Evolutionary conservation across 1,140 invertebrate genomes (phyloP), one percentile per base, ranked within the genome.

Genomic region (Drosophila biarmipes): DNA sequence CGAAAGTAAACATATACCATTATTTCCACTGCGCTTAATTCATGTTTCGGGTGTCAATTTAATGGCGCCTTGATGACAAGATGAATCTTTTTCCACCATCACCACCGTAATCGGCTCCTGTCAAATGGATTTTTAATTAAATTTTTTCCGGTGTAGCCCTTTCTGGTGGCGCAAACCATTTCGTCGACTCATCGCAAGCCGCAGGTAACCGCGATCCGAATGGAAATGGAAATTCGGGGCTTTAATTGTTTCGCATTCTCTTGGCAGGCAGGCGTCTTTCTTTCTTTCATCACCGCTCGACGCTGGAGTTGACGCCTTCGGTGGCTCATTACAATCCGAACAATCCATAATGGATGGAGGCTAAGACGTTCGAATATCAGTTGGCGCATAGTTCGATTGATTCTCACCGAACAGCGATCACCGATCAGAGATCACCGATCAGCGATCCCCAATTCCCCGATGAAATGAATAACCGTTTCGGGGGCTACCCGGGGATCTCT

Each of bases 301-400:
- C 71, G 80, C 37, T 61, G 84, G 55, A 66, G 76, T 80, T 89
- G 84, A 89, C 84, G 84, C 84, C 84, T 89, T 89, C 84, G 84
- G 79, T 89, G 84, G 84, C 84, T 89, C 84, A 89, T 89, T 89
- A 89, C 84, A 89, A 49, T 49, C 46, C 45, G 24, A 15, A 49
- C 46, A 49, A 89, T 89, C 79, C 82, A 89, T 89, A 74, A 72
- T 71, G 62, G 37, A 42, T n/a, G 31, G 62, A 63, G 49, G 27
- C 45, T 19, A 37, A 37, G n/a, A 59, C 59, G 21, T 34, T 61
- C 24, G 45, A 80, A 82, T 66, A 79, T 72, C 68, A 58, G 56
- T 48, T 56, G 82, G 75, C 66, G 66, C 76, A 71, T 40, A 51
- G 51, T 77, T 73, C 80, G 74, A 86, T 87, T 86, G 82, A 86